A percentile compares a stretch with the other conserved stretches of the same genome.
phyloP scores from a whole-genome alignment of 2,113 vertebrate genomes.

The Ploceus nigricollis region DNA sequence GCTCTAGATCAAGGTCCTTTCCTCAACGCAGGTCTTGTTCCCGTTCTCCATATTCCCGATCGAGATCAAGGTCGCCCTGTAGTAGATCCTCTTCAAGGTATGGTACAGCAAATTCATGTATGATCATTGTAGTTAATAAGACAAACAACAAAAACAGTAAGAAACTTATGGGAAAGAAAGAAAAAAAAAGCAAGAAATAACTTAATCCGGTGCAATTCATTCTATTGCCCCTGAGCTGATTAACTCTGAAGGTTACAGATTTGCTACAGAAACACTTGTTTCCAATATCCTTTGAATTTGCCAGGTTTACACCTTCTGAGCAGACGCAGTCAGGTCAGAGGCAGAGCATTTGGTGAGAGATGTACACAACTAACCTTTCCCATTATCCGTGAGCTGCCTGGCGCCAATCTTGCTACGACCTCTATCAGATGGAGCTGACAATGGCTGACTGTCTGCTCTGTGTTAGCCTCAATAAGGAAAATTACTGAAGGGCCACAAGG shows the following conservation, averaged over 20 bases:
- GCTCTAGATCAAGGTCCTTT: constrained; percentile 81
- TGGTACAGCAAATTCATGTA: constrained; percentile 20
- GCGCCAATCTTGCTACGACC: constrained; percentile 16
- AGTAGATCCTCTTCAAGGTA: constrained; percentile 91
- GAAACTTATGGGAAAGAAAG: not conserved
- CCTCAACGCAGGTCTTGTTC: constrained; percentile 85
- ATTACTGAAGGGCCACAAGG: not conserved
- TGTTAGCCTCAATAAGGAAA: constrained; percentile 43
- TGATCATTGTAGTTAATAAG: not conserved
- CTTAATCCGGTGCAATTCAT: not conserved
- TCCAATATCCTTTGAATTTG: constrained; percentile 12
- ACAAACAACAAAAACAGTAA: not conserved
- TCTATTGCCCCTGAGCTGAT: not conserved
- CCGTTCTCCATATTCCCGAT: constrained; percentile 88
- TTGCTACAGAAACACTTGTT: not conserved
- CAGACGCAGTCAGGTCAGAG: constrained; percentile 13
- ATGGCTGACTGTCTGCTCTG: not conserved
- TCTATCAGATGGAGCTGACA: constrained; percentile 49
- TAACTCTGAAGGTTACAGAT: not conserved
- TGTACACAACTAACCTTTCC: constrained; percentile 43
- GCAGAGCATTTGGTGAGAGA: constrained; percentile 49
- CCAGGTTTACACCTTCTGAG: not conserved
- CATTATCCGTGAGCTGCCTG: constrained; percentile 37
- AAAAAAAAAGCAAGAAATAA: not conserved
- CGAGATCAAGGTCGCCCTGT: constrained; percentile 91